Evolutionary conservation across 2,888 invertebrate species (phyloP), one percentile per base, ranked within the genome.

Genomic region (Andrena minutula): DNA sequence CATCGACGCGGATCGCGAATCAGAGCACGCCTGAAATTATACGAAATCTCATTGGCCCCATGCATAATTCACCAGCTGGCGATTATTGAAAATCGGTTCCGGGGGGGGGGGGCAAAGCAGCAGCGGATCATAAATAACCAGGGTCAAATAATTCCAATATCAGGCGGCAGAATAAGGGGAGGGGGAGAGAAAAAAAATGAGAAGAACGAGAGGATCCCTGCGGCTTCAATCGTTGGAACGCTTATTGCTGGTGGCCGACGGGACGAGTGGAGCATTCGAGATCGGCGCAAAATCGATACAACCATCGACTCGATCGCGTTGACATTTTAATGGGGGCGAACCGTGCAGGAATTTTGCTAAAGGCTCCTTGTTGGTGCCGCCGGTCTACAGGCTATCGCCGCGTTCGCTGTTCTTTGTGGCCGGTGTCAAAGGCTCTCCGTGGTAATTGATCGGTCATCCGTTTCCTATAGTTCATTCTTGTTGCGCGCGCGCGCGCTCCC

Each of bases 401-500:
- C 49, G 68, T 60, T 26, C 16, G 64, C 32, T 51, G 73, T 86
- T 86, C 84, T 80, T 86, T 77, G 80, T 78, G 70, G 51, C 26
- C 68, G 23, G 5, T 53, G 32, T 68, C 77, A 77, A 71, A 87
- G 82, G 73, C 75, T 68, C 66, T 53, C 72, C 75, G 58, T 53
- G 71, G 72, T 86, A 86, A 86, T 86, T 75, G 79, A 86, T 87
- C 74, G 85, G 41, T 65, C 86, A 69, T 79, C 82, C 82, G 81
- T 86, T 87, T 79, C 71, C 79, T 76, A 68, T 72, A 30, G 79
- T 76, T 86, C 82, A 86, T 86, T 77, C 84, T 84, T 71, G 49
- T 32, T 26, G 53, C 66, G 73, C 53, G 76, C 35, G 26, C 69
- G 63, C 75, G 12, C 78, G 78, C 47, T 79, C 65, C 71, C 79